Evolutionary conservation across 2,888 invertebrate genomes (phyloP), one percentile per base, ranked within the genome.

Genomic region (Metallyticus violacea): DNA sequence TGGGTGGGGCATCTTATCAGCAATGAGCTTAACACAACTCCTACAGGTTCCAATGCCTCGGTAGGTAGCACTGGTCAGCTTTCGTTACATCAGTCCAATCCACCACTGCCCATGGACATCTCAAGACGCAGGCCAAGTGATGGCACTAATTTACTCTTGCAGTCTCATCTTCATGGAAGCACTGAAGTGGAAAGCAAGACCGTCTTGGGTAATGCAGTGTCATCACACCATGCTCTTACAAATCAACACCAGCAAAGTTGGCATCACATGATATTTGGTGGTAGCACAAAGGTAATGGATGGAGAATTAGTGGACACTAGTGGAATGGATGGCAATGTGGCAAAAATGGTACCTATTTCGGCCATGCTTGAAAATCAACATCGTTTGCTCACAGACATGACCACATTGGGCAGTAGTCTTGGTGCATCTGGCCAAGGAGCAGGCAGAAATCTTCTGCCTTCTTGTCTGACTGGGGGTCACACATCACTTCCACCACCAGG

Each of bases 1-100:
- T 89, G 89, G 89, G 87, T 88, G 15, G 88, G 88, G 25, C 88
- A 88, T 29, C 84, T 88, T 76, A 86, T 88, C 77, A 77, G 28
- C 78, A 79, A 78, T 62, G 86, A 86, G 28, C 76, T 84, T 22
- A 83, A 79, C 79, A 78, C 62, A 22, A 83, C 26, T 25, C 77
- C 81, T 6, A 28, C 28, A 28, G 25, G 78, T n/a, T 28, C 77
- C 22, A 28, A 26, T 9, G 77, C 77, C n/a, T 79, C 79, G 9
- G 9, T 30, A 25, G 26, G 77, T n/a, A n/a, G 78, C 29, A 40
- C 40, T 26, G 78, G 83, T 25, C 86, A 82, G 25, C 25, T 86
- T 40, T n/a, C 82, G n/a, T 78, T 81, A 22, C 85, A 85, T 30
- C 81, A 85, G 6, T 76, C 81, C 6, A 30, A 29, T 25, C 85